Conservation (phyloP, 1,140 invertebrate genomes). For the Drosophila erecta region DNA sequence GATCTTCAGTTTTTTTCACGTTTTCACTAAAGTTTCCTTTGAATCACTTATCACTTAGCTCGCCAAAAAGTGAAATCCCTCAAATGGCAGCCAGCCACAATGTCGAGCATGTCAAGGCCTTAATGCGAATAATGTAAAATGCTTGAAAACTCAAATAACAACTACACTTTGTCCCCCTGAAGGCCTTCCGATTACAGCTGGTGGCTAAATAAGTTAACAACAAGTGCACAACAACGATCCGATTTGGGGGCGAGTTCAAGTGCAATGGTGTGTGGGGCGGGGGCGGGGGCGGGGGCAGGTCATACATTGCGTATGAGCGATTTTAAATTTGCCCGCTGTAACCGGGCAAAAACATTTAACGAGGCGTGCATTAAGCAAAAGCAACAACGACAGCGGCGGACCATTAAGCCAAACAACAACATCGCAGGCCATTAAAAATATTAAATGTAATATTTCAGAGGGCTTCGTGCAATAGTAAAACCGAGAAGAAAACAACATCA, state of each 20-base stretch:
- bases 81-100: conserved; percentile 20
- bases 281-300: conserved; percentile 41
- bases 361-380: conserved; percentile 74
- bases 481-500: conserved; percentile 28
- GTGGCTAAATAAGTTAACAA: conserved; percentile 62
- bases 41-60: no score
- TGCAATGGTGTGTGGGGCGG: conserved; percentile 34
- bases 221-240: conserved; percentile 60
- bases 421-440: conserved; percentile 66
- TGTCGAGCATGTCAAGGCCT: conserved; percentile 66
- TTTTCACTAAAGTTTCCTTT: conserved; percentile 1
- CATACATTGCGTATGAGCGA: conserved; percentile 78
- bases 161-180: conserved; percentile 2
- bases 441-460: conserved; percentile 77
- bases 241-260: conserved; percentile 58
- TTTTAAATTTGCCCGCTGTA: conserved; percentile 51
- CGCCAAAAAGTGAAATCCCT: conserved; percentile 30
- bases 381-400: conserved; percentile 28
- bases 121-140: conserved; percentile 71
- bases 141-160: conserved; percentile 42
- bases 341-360: conserved; percentile 71
- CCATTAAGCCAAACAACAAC: conserved; percentile 48
- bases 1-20: background rate
- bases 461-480: conserved; percentile 17
- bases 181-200: conserved; percentile 24